Conservation (phyloP, 1,140 invertebrate species). For the Ditylenchus dipsaci region DNA sequence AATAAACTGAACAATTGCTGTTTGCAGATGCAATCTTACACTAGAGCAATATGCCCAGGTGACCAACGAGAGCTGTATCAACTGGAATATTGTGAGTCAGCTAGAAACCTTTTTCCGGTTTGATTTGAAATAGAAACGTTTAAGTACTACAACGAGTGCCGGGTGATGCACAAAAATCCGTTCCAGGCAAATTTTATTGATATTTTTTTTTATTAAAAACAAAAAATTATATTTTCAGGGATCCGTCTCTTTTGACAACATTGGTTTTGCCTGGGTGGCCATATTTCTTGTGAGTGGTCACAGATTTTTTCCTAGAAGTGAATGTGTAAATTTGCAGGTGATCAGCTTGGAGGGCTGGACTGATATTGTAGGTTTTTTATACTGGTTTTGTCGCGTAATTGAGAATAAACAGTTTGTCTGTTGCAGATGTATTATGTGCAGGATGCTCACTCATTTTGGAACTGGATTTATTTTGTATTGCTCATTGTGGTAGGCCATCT, state of each 20-base stretch:
- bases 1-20: constrained; percentile 24
- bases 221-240: constrained; percentile 64
- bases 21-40: constrained; percentile 54
- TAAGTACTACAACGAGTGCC: constrained; percentile 83
- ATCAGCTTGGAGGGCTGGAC: constrained; percentile 80
- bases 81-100: constrained; percentile 78
- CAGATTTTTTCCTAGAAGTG: constrained; percentile 61
- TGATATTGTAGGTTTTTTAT: constrained; percentile 68
- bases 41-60: constrained; percentile 49
- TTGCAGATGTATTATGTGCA: constrained; percentile 92
- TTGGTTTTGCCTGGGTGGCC: constrained; percentile 97
- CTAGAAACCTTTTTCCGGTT: no score
- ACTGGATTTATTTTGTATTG: constrained; percentile 98
- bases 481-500: constrained; percentile 82
- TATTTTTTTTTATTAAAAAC: not conserved
- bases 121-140: no score
- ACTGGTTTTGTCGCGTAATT: not conserved
- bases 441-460: constrained; percentile 99
- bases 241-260: constrained; percentile 98
- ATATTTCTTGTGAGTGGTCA: constrained; percentile 79
- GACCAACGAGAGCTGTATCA: constrained; percentile 71
- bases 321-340: not conserved
- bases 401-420: not conserved
- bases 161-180: constrained; percentile 84
- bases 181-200: constrained; percentile 67